These are phyloP conservation scores for Cephus pulcher DNA, from an alignment of 2,888 invertebrate genomes.

Conservation along the genomic window DNA sequence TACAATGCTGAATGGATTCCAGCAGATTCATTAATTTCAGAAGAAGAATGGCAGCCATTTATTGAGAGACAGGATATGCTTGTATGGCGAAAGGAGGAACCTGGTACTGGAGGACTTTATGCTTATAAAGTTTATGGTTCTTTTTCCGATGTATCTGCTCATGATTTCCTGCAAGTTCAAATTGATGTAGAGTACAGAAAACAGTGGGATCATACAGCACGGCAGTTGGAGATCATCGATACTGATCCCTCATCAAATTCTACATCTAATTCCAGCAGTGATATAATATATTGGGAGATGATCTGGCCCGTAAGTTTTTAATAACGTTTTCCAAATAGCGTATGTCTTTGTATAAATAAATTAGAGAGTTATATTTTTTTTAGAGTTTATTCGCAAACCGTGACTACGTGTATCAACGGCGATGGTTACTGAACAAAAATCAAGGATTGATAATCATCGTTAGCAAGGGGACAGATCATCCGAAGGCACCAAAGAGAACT, in stretches of 20 bases:
- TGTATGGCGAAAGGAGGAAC: constrained; percentile 81
- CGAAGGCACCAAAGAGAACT: constrained; percentile 74
- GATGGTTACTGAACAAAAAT: constrained; percentile 69
- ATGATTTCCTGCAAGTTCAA: constrained; percentile 85
- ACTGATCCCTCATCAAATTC: constrained; percentile 69
- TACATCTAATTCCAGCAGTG: constrained; percentile 69
- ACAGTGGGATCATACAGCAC: constrained; percentile 84
- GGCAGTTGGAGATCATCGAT: constrained; percentile 78
- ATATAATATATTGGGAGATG: constrained; percentile 90
- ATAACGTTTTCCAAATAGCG: background rate
- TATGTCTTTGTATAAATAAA: background rate
- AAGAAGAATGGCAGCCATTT: constrained; percentile 80
- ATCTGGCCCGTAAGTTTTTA: constrained; percentile 80
- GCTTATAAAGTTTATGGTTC: constrained; percentile 90
- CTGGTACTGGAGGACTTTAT: constrained; percentile 75
- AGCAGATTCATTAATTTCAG: constrained; percentile 28
- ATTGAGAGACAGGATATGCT: constrained; percentile 83
- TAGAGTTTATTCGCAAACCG: constrained; percentile 86
- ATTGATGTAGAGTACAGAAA: constrained; percentile 83
- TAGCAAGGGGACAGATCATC: constrained; percentile 79
- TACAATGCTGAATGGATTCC: background rate
- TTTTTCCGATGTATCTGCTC: constrained; percentile 81
- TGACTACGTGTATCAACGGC: constrained; percentile 85
- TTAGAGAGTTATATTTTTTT: constrained; percentile 2
- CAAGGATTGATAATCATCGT: constrained; percentile 74